Evolutionary conservation across 2,797 vertebrate genomes (phyloP).

Genomic region (Rhynchonycteris naso): DNA sequence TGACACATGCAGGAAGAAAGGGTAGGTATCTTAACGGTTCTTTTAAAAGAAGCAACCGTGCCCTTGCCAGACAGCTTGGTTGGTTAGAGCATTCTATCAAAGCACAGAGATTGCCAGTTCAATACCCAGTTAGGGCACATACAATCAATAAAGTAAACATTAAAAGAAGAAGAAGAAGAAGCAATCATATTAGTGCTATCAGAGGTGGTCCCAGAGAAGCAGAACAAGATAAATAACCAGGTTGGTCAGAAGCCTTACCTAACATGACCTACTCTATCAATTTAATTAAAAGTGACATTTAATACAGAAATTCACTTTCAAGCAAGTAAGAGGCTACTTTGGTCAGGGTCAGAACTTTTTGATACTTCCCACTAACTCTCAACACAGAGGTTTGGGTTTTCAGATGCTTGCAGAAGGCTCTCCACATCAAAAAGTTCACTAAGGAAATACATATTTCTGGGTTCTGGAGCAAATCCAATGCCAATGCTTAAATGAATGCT

Average conservation of each 20-base stretch:
- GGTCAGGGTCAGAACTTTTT: conserved; percentile 43
- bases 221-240: not conserved
- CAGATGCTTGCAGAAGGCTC: not conserved
- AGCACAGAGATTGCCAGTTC: too few species aligned
- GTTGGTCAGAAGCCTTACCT: not conserved
- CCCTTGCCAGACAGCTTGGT: too few species aligned
- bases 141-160: too few species aligned
- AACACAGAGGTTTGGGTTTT: not conserved
- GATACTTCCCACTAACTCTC: conserved; percentile 6
- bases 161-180: not conserved
- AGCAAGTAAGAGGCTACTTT: conserved; percentile 43
- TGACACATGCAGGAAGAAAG: not conserved
- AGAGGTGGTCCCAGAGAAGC: not conserved
- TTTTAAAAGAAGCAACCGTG: too few species aligned
- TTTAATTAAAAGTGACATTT: not conserved
- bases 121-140: too few species aligned
- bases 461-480: not conserved
- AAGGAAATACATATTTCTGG: not conserved
- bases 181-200: not conserved
- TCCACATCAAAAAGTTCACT: conserved; percentile 2
- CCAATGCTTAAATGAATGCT: not conserved
- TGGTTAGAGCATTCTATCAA: too few species aligned
- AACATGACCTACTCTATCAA: not conserved
- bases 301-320: not conserved
- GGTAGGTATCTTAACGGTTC: too few species aligned